phyloP scores from a whole-genome alignment of 1,140 invertebrate genomes.

The Ceratoteleas bidentatus region DNA sequence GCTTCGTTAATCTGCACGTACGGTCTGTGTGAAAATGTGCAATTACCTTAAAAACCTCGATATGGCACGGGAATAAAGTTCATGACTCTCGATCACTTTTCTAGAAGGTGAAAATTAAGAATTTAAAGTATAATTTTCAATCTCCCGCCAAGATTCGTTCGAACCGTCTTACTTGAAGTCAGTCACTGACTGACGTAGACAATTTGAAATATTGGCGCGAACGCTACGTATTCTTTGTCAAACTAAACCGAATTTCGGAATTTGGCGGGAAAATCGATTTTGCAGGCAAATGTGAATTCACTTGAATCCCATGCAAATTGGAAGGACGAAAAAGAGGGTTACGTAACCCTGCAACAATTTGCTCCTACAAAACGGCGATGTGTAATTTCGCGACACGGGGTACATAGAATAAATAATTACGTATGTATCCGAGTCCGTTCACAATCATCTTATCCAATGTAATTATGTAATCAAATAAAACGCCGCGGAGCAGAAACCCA shows the following conservation, averaged over 20 bases:
- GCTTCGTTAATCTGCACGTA: constrained; percentile 49
- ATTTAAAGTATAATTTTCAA: constrained; percentile 5
- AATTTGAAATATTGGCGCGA: too few relatives aligned
- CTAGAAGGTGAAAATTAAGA: constrained; percentile 18
- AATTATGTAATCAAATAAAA: constrained; percentile 78
- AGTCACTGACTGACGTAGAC: too few relatives aligned
- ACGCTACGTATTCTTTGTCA: too few relatives aligned
- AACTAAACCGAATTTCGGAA: too few relatives aligned
- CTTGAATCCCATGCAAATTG: background rate
- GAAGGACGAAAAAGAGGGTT: background rate
- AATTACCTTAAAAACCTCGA: constrained; percentile 49
- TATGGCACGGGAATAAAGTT: constrained; percentile 31
- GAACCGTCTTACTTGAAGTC: too few relatives aligned
- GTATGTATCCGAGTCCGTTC: constrained; percentile 41
- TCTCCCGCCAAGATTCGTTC: background rate
- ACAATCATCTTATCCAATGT: constrained; percentile 70
- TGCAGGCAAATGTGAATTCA: too few relatives aligned
- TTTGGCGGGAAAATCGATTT: background rate
- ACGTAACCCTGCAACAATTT: constrained; percentile 17
- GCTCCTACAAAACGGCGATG: constrained; percentile 34
- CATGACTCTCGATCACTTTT: constrained; percentile 28
- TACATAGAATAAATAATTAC: constrained; percentile 52
- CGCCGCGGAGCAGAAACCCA: constrained; percentile 61
- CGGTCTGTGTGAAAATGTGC: constrained; percentile 54
- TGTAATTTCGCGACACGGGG: constrained; percentile 44